Base-by-base conservation (phyloP, 2,113 vertebrate species). In the Rhabdomys dilectus region DNA sequence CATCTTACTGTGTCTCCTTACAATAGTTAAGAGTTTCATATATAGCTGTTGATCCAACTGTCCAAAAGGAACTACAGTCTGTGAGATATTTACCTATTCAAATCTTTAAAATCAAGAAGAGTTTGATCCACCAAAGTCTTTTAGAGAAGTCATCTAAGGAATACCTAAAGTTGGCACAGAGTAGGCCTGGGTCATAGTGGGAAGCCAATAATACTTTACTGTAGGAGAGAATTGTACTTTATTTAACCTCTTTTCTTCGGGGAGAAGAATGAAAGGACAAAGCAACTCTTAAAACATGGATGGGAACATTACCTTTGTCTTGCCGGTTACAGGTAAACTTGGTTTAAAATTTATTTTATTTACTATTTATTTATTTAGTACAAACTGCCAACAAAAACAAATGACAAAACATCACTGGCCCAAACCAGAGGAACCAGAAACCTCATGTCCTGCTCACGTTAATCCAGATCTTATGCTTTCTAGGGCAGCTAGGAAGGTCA, bases 181-280 rank as follows among this genome's bases (percentile, higher is more conserved):
- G 48, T 90, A 53, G 70, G 96, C 98, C 97, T 97, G 94, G 96
- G 39, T 88, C 58, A 64, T 42, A 75, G 89, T 91, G 93, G 0
- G 60, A 98, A 77, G 36, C 64, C 92, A 98, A 97, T 96, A 95
- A 97, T 96, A 95, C 96, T 97, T 98, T 97, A 98, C 39, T 98
- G 60, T 96, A 91, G 97, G 95, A 94, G 98, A 68, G 11, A 48
- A 45, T 88, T 39, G 84, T 95, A 95, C 96, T 97, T 97, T 98
- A 97, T 97, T 97, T 97, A 98, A 97, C 93, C 77, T 98, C 98
- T 98, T 98, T 93, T 98, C 96, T 98, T 97, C 19, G 96, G 45
- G 91, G 93, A 95, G 95, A 97, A 98, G 95, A 98, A 97, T 94
- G 94, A 97, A 97, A 95, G 91, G 97, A 97, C 86, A 96, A 0